These are phyloP conservation scores for Ceyx erithaca DNA, from an alignment of 2,797 vertebrate genomes.

Conservation along the genomic window DNA sequence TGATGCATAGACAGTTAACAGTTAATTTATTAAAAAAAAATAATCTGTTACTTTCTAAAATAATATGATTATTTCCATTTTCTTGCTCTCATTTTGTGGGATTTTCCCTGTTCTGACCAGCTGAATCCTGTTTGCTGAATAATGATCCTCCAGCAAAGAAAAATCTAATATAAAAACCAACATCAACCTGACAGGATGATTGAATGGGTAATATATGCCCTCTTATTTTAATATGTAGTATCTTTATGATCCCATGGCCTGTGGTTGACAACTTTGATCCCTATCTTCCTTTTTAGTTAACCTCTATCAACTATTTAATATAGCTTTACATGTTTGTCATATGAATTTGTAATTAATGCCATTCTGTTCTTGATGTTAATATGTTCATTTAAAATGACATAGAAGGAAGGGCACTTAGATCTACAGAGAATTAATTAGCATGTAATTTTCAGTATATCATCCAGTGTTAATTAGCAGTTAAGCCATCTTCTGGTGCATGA, in stretches of 20 bases:
- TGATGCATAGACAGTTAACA: neutral
- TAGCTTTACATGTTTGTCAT: constrained; percentile 48
- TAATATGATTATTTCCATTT: neutral
- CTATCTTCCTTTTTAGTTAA: constrained; percentile 34
- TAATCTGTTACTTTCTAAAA: neutral
- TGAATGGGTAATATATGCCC: constrained; percentile 10
- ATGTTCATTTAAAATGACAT: constrained; percentile 60
- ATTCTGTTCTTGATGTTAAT: constrained; percentile 46
- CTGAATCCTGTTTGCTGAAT: neutral
- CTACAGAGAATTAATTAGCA: constrained; percentile 76
- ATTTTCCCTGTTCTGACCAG: neutral
- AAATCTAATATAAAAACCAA: neutral
- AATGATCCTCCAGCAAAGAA: neutral
- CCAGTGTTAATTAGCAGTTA: constrained; percentile 75
- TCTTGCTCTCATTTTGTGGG: neutral
- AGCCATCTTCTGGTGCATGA: constrained; percentile 57
- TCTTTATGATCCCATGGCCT: neutral
- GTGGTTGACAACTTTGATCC: constrained; percentile 15
- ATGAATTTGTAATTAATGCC: constrained; percentile 60
- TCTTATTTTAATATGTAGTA: neutral
- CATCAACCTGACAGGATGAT: constrained; percentile 23
- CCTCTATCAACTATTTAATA: constrained; percentile 36
- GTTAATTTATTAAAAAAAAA: neutral
- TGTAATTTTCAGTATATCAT: constrained; percentile 73
- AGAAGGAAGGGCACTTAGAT: constrained; percentile 58